Percentiles rank a stretch among this genome's conserved stretches.
Evolutionary conservation across 2,797 vertebrate genomes (phyloP).

Genomic region (Alca torda): DNA sequence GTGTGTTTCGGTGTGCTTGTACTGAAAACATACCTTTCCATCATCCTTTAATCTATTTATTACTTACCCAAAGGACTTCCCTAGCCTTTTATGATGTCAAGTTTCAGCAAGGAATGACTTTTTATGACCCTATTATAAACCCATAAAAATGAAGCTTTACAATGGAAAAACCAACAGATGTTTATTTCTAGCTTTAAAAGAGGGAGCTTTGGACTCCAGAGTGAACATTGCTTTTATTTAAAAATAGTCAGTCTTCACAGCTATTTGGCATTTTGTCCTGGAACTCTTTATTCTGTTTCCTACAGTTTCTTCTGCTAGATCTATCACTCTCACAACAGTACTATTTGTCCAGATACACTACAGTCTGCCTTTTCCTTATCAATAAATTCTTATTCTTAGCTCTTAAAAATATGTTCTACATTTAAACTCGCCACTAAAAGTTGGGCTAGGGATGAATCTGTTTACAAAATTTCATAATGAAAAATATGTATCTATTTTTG

Average conservation of each 20-base stretch:
- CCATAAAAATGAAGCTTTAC: constrained; percentile 63
- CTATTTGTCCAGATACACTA: background rate
- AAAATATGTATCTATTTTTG: background rate
- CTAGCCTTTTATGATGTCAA: constrained; percentile 72
- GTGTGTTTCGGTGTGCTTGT: background rate
- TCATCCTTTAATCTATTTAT: constrained; percentile 63
- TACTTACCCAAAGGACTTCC: constrained; percentile 56
- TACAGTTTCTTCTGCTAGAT: constrained; percentile 17
- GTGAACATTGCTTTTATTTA: constrained; percentile 56
- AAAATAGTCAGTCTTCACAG: constrained; percentile 63
- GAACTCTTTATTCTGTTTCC: constrained; percentile 25
- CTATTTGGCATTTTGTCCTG: constrained; percentile 36
- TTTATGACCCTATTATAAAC: constrained; percentile 70
- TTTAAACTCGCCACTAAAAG: constrained; percentile 6
- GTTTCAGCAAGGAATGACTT: constrained; percentile 63
- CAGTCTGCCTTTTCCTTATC: background rate
- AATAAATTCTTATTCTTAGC: constrained; percentile 6
- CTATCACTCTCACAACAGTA: background rate
- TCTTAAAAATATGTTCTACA: background rate
- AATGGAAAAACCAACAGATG: constrained; percentile 65
- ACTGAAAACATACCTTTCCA: constrained; percentile 17
- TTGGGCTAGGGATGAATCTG: background rate
- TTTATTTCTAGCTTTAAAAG: constrained; percentile 67
- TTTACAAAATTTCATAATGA: constrained; percentile 2
- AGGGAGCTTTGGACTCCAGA: constrained; percentile 38